Conservation (phyloP, 2,113 vertebrate species). For the Anolis sagrei region DNA sequence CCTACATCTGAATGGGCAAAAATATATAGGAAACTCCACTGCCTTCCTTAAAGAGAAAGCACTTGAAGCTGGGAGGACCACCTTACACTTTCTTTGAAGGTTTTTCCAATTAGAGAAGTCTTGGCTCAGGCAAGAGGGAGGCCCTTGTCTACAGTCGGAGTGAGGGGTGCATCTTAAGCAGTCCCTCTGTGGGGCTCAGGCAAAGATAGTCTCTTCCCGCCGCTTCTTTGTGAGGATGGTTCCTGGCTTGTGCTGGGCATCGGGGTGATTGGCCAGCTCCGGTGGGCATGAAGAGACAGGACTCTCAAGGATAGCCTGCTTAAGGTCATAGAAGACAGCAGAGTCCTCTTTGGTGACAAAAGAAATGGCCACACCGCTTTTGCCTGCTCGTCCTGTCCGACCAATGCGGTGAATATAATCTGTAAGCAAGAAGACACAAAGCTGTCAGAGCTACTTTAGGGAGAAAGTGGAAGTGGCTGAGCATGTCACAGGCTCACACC, state of each 20-base stretch:
- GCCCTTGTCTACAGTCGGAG: no score
- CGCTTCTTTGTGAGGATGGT: slow-evolving; percentile 99
- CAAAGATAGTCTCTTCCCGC: slow-evolving; percentile 97
- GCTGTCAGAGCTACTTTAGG: fast-evolving
- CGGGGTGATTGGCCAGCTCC: slow-evolving; percentile 95
- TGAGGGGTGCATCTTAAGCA: no score
- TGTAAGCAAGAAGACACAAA: slow-evolving; percentile 34
- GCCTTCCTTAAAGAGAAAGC: neutral
- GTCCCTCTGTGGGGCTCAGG: slow-evolving; percentile 74
- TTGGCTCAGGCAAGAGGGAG: no score
- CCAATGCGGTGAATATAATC: slow-evolving; percentile 99
- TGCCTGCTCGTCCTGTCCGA: slow-evolving; percentile 94
- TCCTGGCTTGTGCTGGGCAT: slow-evolving; percentile 97
- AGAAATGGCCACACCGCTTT: slow-evolving; percentile 95
- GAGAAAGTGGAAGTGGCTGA: neutral
- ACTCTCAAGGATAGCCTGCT: slow-evolving; percentile 96
- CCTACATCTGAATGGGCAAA: neutral
- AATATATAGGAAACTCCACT: neutral
- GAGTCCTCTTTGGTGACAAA: slow-evolving; percentile 99
- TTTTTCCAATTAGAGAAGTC: neutral
- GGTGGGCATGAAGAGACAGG: slow-evolving; percentile 95
- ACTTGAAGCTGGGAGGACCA: neutral
- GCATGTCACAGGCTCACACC: neutral
- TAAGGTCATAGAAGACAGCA: slow-evolving; percentile 95
- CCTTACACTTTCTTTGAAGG: neutral